Conservation (phyloP, 1,140 invertebrate species). For the Drosophila ambigua region DNA sequence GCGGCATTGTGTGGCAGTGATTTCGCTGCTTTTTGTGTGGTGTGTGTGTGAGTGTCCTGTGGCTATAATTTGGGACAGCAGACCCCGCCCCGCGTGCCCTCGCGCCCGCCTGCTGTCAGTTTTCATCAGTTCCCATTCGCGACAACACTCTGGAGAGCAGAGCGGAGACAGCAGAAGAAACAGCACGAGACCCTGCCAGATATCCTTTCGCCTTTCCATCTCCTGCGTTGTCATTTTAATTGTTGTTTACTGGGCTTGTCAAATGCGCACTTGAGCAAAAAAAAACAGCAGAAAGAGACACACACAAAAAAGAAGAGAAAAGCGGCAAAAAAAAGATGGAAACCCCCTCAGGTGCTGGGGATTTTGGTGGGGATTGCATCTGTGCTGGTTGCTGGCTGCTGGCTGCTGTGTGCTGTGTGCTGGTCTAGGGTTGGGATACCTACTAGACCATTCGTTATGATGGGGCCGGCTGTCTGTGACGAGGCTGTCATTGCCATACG, state of each 20-base stretch:
- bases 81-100: slow-evolving; percentile 11
- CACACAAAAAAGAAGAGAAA: background rate
- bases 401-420: background rate
- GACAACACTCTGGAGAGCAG: too few species aligned
- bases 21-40: slow-evolving; percentile 46
- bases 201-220: slow-evolving; percentile 48
- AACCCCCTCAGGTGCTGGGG: slow-evolving; percentile 5
- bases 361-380: background rate
- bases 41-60: slow-evolving; percentile 37
- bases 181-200: slow-evolving; percentile 45
- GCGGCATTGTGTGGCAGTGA: slow-evolving; percentile 40
- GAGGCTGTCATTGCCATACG: slow-evolving; percentile 76
- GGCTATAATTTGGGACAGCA: slow-evolving; percentile 72
- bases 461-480: slow-evolving; percentile 70
- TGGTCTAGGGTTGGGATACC: slow-evolving; percentile 22
- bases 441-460: slow-evolving; percentile 68
- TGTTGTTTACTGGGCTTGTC: slow-evolving; percentile 81
- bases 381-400: too few species aligned
- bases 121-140: slow-evolving; percentile 57
- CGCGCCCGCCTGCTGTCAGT: slow-evolving; percentile 52
- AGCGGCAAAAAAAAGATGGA: background rate
- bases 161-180: slow-evolving; percentile 22
- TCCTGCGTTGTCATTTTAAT: slow-evolving; percentile 77
- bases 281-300: background rate
- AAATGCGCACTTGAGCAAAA: slow-evolving; percentile 63